phyloP scores from a whole-genome alignment of 2,888 invertebrate genomes.

The Orthosia gothica region DNA sequence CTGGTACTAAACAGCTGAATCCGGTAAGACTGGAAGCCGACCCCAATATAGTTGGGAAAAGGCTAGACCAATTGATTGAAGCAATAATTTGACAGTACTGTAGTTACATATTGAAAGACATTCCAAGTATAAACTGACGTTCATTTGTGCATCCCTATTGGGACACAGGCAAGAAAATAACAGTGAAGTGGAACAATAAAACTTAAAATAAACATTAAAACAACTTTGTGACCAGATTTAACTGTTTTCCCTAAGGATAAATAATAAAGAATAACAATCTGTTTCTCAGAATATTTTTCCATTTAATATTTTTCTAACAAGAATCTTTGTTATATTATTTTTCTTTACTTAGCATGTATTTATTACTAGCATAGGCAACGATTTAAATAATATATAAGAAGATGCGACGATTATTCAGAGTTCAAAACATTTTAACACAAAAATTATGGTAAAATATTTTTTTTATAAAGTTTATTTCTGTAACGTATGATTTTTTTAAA shows the following conservation, averaged over 20 bases:
- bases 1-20: no score
- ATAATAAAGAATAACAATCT: accelerated
- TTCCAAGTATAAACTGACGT: no score
- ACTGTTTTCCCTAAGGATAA: background rate
- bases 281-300: background rate
- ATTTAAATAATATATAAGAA: background rate
- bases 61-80: no score
- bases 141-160: no score
- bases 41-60: no score
- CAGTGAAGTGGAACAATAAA: no score
- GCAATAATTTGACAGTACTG: no score
- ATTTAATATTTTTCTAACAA: slow-evolving; percentile 21
- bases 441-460: background rate
- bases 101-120: no score
- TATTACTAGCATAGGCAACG: background rate
- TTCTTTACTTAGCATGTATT: background rate
- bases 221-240: background rate
- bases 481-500: background rate
- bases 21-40: no score
- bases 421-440: background rate
- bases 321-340: accelerated
- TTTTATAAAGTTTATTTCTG: background rate
- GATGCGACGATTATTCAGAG: slow-evolving; percentile 1
- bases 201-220: no score
- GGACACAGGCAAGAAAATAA: no score